Base-by-base conservation (phyloP, 1,140 invertebrate genomes). In the Popillia japonica region DNA sequence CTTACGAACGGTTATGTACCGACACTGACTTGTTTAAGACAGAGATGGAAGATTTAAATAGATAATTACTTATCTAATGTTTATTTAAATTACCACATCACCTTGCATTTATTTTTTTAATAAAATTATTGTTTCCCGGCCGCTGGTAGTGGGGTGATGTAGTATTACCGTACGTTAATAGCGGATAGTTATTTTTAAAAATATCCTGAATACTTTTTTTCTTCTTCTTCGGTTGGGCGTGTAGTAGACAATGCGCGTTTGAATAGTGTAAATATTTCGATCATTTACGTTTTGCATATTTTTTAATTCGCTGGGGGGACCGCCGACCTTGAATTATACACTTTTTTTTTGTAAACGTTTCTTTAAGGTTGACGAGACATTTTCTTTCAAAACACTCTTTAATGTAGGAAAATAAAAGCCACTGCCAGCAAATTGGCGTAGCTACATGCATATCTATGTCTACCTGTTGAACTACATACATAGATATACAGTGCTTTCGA, bases 41-140 rank as follows among this genome's bases (percentile, higher is more conserved):
- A 68, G 27, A 68, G 20, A 68, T 34, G 27, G 61, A 20, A 74
- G 20, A 41, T 44, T 74, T 74, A 44, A 74, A 74, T 74, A 74
- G 72, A 74, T 74, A 74, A 74, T 74, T 74, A 74, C 72, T 74
- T 74, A 74, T 74, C 41, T 42, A 9, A 17, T 74, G 72, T 74
- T 74, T 74, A 74, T 74, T 74, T 74, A 42, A 74, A 74, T 68
- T 68, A 68, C 44, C 20, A 68, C 72, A 74, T 74, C 72, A 44
- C 41, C 17, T 41, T 74, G 34, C 72, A 41, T 74, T 74, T 41
- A 41, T 74, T 74, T 74, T 74, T 74, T 74, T 41, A 74, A 74
- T 74, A 74, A 74, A 72, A 74, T 44, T 74, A 74, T 74, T 40
- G 72, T 74, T 40, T 74, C 72, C 61, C 22, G 27, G 3, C 8